These are phyloP conservation scores for Enteromius thamalakanensis DNA, from an alignment of 2,797 vertebrate genomes.

Conservation along the genomic window DNA sequence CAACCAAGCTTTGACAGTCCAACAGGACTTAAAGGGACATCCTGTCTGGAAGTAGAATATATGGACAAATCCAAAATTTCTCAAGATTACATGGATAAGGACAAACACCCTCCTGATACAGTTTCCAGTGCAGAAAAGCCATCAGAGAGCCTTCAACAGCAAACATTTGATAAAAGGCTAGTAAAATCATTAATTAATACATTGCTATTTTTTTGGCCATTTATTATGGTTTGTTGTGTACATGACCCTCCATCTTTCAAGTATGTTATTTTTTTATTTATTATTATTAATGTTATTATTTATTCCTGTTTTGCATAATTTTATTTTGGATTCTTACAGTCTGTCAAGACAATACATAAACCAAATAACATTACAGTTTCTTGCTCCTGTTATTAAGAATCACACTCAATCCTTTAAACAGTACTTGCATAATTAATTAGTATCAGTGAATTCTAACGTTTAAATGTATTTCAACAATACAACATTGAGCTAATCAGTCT, in stretches of 20 bases:
- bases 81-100: constrained; percentile 56
- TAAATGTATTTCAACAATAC: neutral
- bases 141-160: constrained; percentile 65
- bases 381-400: neutral
- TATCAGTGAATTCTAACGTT: no score
- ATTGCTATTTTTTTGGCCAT: constrained; percentile 74
- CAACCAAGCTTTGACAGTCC: constrained; percentile 68
- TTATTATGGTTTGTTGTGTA: constrained; percentile 77
- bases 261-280: neutral
- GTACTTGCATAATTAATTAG: neutral
- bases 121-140: constrained; percentile 60
- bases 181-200: constrained; percentile 82
- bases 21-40: constrained; percentile 58
- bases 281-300: constrained; percentile 42
- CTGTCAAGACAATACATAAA: neutral
- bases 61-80: constrained; percentile 55
- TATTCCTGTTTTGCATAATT: neutral
- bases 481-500: neutral
- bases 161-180: constrained; percentile 87
- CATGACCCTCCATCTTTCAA: neutral
- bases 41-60: constrained; percentile 58
- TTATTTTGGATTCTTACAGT: neutral
- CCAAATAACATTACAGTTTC: neutral
- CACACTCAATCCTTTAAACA: neutral
- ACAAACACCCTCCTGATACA: constrained; percentile 43